A percentile compares a stretch with the other conserved stretches of the same genome.
These are phyloP conservation scores for Suillia variegata DNA, from an alignment of 2,888 invertebrate genomes.

Conservation along the genomic window DNA sequence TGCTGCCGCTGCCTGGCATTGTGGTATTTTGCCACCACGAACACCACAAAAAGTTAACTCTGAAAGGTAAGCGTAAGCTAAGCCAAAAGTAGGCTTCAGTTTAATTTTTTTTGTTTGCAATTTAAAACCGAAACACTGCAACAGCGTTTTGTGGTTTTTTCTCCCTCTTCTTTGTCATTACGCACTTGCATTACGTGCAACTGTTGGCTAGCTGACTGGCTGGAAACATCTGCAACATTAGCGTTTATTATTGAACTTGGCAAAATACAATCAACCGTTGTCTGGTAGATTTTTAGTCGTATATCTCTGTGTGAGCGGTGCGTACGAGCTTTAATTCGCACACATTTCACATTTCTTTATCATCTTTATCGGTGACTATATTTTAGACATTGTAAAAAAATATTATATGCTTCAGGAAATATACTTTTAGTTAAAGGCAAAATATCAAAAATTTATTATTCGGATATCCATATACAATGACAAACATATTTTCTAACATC, in stretches of 20 bases:
- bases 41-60: no score
- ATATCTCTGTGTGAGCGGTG: no score
- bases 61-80: no score
- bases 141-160: slow-evolving; percentile 16
- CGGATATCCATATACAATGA: no score
- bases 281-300: no score
- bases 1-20: not conserved
- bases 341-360: not conserved
- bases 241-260: slow-evolving; percentile 20
- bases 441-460: no score
- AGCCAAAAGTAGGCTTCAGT: no score
- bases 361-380: not conserved
- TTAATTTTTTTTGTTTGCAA: slow-evolving; percentile 11
- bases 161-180: slow-evolving; percentile 13
- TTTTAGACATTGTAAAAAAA: not conserved
- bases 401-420: not conserved
- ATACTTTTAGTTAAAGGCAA: not conserved
- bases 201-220: not conserved
- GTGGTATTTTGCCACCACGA: no score
- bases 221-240: not conserved
- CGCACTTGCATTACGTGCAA: slow-evolving; percentile 20
- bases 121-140: slow-evolving; percentile 13
- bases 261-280: not conserved
- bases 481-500: no score
- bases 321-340: slow-evolving; percentile 1